Base-by-base conservation (phyloP, 2,113 vertebrate species). In the Probosciger aterrimus region DNA sequence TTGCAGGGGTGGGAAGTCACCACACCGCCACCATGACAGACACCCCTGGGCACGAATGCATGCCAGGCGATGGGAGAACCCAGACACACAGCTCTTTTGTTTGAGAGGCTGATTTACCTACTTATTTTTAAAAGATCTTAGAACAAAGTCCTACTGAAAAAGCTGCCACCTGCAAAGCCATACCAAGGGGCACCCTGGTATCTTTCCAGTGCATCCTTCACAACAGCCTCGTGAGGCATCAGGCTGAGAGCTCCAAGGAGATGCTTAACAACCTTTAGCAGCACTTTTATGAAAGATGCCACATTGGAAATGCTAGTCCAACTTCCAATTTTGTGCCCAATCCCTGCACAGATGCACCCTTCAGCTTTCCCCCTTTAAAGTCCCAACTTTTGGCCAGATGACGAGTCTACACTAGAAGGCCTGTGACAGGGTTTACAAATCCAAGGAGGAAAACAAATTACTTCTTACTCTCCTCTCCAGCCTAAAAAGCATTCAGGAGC, bases 31-130 rank as follows among this genome's bases (percentile, higher is more conserved):
- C 49, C 14, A 8, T 0, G 5, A 20, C 33, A 55, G 44, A 86
- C 35, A 53, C 4, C 25, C 8, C 50, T 43, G 37, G 30, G 30
- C 41, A 33, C 0, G 1, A 47, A 74, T 1, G 0, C 30, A 24
- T 0, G 0, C 7, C 11, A 67, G 43, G 16, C 14, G 28, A 93
- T 55, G 50, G 50, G 50, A 75, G 47, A 78, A 39, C 17, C 33
- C 0, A 3, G 50, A 70, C 46, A 83, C 4, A 31, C 3, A 90
- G 28, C 63, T 68, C 39, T 41, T 55, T 90, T 82, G 80, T 86
- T 86, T 11, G 76, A 90, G 73, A 92, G 67, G 22, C 7, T 20
- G 62, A 91, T 62, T 88, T 52, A 88, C 50, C 50, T 46, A 4
- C 14, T 20, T 33, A 70, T 30, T 39, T 35, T 27, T 24, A 31